Percentiles rank a stretch among this genome's conserved stretches.
Evolutionary conservation across 2,797 vertebrate genomes (phyloP).

Genomic region (Cygnus olor): DNA sequence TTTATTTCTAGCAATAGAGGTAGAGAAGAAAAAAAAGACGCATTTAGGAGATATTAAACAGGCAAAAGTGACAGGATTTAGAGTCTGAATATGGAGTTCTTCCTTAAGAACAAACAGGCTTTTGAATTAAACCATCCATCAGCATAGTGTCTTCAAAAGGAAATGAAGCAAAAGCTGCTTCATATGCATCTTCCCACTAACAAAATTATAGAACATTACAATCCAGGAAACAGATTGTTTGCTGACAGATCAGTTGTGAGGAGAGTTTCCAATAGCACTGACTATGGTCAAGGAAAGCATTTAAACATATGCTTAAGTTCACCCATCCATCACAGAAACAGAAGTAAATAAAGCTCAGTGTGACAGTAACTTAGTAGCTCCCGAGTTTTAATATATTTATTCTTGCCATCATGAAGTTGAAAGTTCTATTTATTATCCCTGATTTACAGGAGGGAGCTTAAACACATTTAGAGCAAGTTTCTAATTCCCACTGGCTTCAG

Average conservation of each 20-base stretch:
- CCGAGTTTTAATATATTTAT: background rate
- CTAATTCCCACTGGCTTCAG: background rate
- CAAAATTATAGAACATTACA: slow-evolving; percentile 1
- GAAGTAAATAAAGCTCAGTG: background rate
- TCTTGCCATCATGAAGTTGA: background rate
- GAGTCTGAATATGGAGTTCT: background rate
- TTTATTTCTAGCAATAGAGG: background rate
- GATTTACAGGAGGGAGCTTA: background rate
- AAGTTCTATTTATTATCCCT: background rate
- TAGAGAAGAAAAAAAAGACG: background rate
- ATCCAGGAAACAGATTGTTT: background rate
- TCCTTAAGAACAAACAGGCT: background rate
- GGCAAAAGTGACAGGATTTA: background rate
- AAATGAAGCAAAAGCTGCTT: slow-evolving; percentile 20
- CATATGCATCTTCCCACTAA: slow-evolving; percentile 25
- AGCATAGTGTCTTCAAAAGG: background rate
- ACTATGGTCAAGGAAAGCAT: background rate
- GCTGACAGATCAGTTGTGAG: background rate
- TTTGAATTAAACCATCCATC: slow-evolving; percentile 32
- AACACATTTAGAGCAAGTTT: background rate
- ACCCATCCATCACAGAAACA: background rate
- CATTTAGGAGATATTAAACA: slow-evolving; percentile 10
- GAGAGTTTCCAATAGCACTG: background rate
- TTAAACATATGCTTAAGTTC: background rate
- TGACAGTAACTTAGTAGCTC: background rate